phyloP scores from a whole-genome alignment of 2,888 invertebrate genomes.

The Colletes collaris region DNA sequence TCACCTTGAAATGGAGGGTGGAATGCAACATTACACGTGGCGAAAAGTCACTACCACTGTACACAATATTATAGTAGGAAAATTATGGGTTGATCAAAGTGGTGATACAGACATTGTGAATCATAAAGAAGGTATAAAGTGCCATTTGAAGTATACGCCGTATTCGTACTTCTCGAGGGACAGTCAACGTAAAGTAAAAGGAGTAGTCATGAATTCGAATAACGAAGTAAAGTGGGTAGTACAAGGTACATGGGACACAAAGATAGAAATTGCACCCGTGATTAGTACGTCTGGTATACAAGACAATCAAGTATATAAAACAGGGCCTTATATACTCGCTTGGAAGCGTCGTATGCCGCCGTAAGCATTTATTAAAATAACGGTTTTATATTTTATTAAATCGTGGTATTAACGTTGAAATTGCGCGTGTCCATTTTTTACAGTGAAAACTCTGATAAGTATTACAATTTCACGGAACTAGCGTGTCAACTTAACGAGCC shows the following conservation, averaged over 20 bases:
- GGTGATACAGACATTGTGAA: slow-evolving; percentile 99
- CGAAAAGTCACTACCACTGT: slow-evolving; percentile 99
- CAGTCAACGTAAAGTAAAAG: slow-evolving; percentile 95
- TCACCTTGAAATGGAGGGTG: slow-evolving; percentile 87
- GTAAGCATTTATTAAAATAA: slow-evolving; percentile 82
- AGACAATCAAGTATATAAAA: slow-evolving; percentile 95
- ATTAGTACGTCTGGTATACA: slow-evolving; percentile 87
- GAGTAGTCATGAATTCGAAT: slow-evolving; percentile 89
- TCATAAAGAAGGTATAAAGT: slow-evolving; percentile 94
- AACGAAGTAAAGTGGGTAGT: slow-evolving; percentile 90
- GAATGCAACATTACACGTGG: slow-evolving; percentile 97
- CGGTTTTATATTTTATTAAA: neutral
- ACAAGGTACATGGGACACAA: slow-evolving; percentile 96
- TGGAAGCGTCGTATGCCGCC: slow-evolving; percentile 94
- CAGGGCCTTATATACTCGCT: slow-evolving; percentile 92
- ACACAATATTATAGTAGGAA: slow-evolving; percentile 99
- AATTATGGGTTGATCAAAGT: slow-evolving; percentile 99
- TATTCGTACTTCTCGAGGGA: slow-evolving; percentile 99
- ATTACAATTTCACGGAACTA: slow-evolving; percentile 97
- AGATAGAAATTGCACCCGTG: slow-evolving; percentile 97
- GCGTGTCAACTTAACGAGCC: slow-evolving; percentile 98
- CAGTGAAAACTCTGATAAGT: slow-evolving; percentile 88
- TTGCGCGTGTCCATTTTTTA: slow-evolving; percentile 28
- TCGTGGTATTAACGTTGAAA: slow-evolving; percentile 1
- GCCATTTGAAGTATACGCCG: slow-evolving; percentile 98